Evolutionary conservation across 2,888 invertebrate species (phyloP).

Genomic region (Timandra comae): DNA sequence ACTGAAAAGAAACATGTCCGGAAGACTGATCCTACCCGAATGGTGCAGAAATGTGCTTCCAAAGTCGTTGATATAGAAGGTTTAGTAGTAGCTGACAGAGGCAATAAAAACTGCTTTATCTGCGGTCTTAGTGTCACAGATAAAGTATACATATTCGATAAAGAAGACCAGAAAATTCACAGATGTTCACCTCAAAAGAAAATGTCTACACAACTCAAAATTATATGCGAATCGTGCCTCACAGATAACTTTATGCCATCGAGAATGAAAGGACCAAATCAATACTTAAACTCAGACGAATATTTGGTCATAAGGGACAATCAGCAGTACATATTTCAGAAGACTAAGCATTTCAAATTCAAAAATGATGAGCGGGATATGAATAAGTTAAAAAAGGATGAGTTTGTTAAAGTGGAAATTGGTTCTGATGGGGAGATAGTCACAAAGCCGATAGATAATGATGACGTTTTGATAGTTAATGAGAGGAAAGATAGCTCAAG

Average conservation of each 20-base stretch:
- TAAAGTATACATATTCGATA: conserved; percentile 62
- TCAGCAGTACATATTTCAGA: conserved; percentile 65
- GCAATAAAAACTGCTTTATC: conserved; percentile 56
- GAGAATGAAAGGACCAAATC: conserved; percentile 52
- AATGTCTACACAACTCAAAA: conserved; percentile 50
- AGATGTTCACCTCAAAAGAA: conserved; percentile 56
- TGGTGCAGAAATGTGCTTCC: conserved; percentile 46
- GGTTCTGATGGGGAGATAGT: conserved; percentile 63
- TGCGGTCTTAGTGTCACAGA: conserved; percentile 56
- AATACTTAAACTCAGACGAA: conserved; percentile 53
- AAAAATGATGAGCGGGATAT: conserved; percentile 22
- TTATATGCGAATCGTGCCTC: conserved; percentile 58
- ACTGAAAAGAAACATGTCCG: conserved; percentile 54
- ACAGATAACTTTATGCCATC: conserved; percentile 53
- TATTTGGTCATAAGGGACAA: conserved; percentile 65
- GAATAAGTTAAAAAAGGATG: conserved; percentile 31
- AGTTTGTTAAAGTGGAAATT: conserved; percentile 62
- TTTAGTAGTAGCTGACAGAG: conserved; percentile 39
- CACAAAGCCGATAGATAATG: conserved; percentile 46
- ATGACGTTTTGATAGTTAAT: conserved; percentile 42
- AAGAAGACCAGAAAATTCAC: conserved; percentile 62
- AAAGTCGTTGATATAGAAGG: conserved; percentile 46
- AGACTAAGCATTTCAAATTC: conserved; percentile 38
- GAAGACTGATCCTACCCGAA: conserved; percentile 59
- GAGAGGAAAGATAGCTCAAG: conserved; percentile 48